Base-by-base conservation (phyloP, 2,888 invertebrate genomes). In the Dioctria linearis region DNA sequence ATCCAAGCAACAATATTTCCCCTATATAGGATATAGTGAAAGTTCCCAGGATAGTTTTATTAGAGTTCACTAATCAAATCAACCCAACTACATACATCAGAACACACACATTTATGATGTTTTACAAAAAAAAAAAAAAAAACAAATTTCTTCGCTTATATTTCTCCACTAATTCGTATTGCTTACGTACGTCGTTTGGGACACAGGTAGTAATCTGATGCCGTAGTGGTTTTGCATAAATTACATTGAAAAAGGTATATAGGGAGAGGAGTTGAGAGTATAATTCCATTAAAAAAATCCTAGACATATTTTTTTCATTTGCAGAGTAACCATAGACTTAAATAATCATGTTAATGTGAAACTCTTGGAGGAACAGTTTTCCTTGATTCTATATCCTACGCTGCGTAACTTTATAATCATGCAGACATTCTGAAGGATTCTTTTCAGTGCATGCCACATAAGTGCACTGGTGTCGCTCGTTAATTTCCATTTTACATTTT, bases 381-480 rank as follows among this genome's bases (percentile, higher is more conserved):
- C 25, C 25, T 25, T 25, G 25, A 25, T 25, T 25, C 25, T 25
- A 25, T 25, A 39, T 61, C 61, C 37, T 37, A 25, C 40, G 4
- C 61, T 57, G 8, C 57, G 39, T 54, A 54, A 54, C 11, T 25
- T 61, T 61, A 5, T 25, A 61, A 8, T 4, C 61, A 61, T 8
- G 37, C 37, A 61, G 39, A 39, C 61, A 37, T 11, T 6, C 25
- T 61, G 11, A 61, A 61, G 61, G 37, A 11, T 39, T 25, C 61
- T 61, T 61, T 39, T 8, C 25, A 5, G 61, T 39, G n/a, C 61
- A 61, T 37, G 11, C 39, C 61, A 39, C 61, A 61, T 39, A 61
- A 61, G 61, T 61, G n/a, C 39, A 5, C 61, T 61, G 61, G 39
- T 37, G 37, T n/a, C 61, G 61, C 37, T 61, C 61, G 25, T 61